Evolutionary conservation across 2,888 invertebrate genomes (phyloP), one percentile per base, ranked within the genome.

Genomic region (Lordiphosa andalusiaca): DNA sequence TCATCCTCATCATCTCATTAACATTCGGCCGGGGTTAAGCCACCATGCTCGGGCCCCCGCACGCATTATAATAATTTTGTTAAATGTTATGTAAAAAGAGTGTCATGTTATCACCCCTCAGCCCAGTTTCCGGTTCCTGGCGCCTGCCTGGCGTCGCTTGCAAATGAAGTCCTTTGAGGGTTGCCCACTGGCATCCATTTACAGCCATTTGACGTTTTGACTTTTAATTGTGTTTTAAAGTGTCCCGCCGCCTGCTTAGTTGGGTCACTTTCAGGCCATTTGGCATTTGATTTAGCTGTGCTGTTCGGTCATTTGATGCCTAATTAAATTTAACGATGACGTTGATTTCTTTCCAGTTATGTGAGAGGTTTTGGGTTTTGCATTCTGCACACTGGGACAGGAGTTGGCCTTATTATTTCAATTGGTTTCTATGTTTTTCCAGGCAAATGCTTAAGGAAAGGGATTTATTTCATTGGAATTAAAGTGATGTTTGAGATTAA

Each of bases 251-350:
- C 30, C 40, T 13, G 53, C 36, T 40, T 48, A 38, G 60, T 71
- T 49, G 67, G 67, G 50, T 72, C 71, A 56, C 73, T 80, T 71
- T 73, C 82, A 85, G 84, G 64, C 84, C 84, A 86, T 84, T 86
- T 84, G 73, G 67, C 69, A 70, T 76, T 84, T 85, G 85, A 86
- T 84, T 84, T 82, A 84, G 73, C 69, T 64, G 52, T 62, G 57
- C 67, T 63, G 51, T 72, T 75, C 69, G 80, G 86, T 81, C 76
- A 86, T 86, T 86, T 86, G 86, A 86, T 83, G 86, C 86, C 83
- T 86, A 86, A 86, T 86, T 86, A 86, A 86, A 84, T 85, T 78
- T 86, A 86, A 86, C 83, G 86, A 86, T 76, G 73, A 74, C 71
- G 77, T 67, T 74, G 68, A 82, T 69, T 76, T 65, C 71, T 44